Conservation (phyloP, 2,113 vertebrate species). For the Labrus mixtus region DNA sequence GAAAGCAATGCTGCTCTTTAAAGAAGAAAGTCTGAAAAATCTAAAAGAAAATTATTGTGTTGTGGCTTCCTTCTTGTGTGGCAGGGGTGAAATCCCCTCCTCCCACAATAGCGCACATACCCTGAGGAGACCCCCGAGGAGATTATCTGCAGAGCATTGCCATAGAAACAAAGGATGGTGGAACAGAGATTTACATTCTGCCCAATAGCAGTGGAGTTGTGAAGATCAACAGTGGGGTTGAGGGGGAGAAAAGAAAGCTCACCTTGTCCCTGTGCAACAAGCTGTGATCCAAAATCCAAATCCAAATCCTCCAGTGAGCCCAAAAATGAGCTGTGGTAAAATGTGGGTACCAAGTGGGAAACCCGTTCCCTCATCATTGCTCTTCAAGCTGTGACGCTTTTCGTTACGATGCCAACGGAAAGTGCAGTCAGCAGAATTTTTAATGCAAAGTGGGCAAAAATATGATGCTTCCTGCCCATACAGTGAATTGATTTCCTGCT, state of each 20-base stretch:
- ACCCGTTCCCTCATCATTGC: conserved; percentile 35
- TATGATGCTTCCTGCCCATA: conserved; percentile 63
- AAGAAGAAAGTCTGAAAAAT: too few species aligned
- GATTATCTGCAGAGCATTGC: conserved; percentile 77
- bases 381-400: conserved; percentile 54
- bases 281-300: conserved; percentile 38
- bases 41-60: neutral
- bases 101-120: conserved; percentile 47
- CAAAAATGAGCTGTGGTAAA: conserved; percentile 44
- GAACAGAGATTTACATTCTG: conserved; percentile 61
- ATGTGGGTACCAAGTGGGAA: conserved; percentile 22
- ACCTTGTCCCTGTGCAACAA: conserved; percentile 49
- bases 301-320: conserved; percentile 3
- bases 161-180: conserved; percentile 81
- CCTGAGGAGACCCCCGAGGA: conserved; percentile 56
- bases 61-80: neutral
- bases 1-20: neutral
- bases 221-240: conserved; percentile 24
- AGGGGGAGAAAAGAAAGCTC: conserved; percentile 3
- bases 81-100: conserved; percentile 40
- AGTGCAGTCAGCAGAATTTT: conserved; percentile 78
- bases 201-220: conserved; percentile 44
- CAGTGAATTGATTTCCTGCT: conserved; percentile 76
- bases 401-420: conserved; percentile 61
- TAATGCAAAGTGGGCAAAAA: conserved; percentile 75